Base-by-base conservation (phyloP, 2,888 invertebrate species). In the Ceratothoa steindachneri region DNA sequence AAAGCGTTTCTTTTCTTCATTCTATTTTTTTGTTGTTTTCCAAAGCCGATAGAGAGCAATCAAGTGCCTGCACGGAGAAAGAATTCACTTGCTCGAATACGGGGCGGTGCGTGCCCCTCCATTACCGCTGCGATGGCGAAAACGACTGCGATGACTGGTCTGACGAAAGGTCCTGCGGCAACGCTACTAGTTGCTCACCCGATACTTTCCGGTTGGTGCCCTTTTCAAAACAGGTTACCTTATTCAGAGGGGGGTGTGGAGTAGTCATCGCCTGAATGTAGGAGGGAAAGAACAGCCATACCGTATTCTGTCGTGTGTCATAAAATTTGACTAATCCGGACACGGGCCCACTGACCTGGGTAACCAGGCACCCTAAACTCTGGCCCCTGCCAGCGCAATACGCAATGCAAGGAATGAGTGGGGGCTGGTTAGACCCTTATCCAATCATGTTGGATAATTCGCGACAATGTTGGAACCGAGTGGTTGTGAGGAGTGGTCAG, bases 81-180 rank as follows among this genome's bases (percentile, higher is more conserved):
- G 71, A 79, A 55, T 30, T 67, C 30, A 31, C 65, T 22, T 80
- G 79, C 28, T 31, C 52, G 2, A 60, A 51, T 30, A 67, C 67
- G 15, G 77, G 81, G 30, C 88, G 89, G 72, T 94, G 93, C 83
- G 89, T 93, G 65, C 87, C 90, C 52, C 87, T 88, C 81, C 89
- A 90, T 75, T 93, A 91, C 83, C 89, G 89, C 77, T 93, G 93
- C 82, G 93, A 94, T 81, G 91, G 91, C 0, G 92, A 93, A 82
- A 91, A 93, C 82, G 93, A 94, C 82, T 93, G 93, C 82, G 92
- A 91, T 0, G 93, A 94, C 83, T 91, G 91, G 89, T 92, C 91
- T 71, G 93, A 93, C 82, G 93, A 93, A 83, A 90, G 91, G 82
- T 88, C 90, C 77, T 93, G 93, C 82, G 89, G 89, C 0, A 87